Conservation (phyloP, 2,113 vertebrate species). For the Sebastes fasciatus region DNA sequence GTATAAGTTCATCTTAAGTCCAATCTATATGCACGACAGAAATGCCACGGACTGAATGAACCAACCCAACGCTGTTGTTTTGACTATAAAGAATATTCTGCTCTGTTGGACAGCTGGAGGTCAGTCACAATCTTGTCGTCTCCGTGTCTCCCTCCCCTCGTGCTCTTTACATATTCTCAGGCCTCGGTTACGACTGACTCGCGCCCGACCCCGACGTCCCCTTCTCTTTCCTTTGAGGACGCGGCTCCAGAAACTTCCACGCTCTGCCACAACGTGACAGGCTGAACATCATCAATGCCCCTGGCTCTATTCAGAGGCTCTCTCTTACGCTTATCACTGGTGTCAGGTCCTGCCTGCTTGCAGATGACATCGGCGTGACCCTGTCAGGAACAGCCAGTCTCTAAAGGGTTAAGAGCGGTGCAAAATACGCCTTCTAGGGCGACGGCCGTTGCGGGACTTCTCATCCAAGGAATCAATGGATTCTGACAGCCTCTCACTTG, state of each 20-base stretch:
- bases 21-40: conserved; percentile 75
- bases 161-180: conserved; percentile 29
- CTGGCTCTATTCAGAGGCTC: conserved; percentile 36
- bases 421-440: neutral
- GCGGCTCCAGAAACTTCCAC: conserved; percentile 9
- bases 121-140: conserved; percentile 44
- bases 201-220: conserved; percentile 14
- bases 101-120: conserved; percentile 56
- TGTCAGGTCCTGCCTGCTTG: conserved; percentile 51
- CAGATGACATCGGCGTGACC: conserved; percentile 57
- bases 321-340: conserved; percentile 27
- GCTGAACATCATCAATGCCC: conserved; percentile 37
- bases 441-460: conserved; percentile 26
- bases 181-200: conserved; percentile 14
- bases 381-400: conserved; percentile 55
- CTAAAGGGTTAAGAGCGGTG: conserved; percentile 56
- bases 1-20: conserved; percentile 54
- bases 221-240: conserved; percentile 32
- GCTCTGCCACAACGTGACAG: conserved; percentile 47
- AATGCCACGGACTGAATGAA: conserved; percentile 58
- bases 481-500: conserved; percentile 60
- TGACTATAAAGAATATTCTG: conserved; percentile 56
- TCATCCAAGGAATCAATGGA: conserved; percentile 55
- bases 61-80: conserved; percentile 42
- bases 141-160: neutral